Conservation (phyloP, 2,797 vertebrate genomes). For the Melanotaenia maccullochi region DNA sequence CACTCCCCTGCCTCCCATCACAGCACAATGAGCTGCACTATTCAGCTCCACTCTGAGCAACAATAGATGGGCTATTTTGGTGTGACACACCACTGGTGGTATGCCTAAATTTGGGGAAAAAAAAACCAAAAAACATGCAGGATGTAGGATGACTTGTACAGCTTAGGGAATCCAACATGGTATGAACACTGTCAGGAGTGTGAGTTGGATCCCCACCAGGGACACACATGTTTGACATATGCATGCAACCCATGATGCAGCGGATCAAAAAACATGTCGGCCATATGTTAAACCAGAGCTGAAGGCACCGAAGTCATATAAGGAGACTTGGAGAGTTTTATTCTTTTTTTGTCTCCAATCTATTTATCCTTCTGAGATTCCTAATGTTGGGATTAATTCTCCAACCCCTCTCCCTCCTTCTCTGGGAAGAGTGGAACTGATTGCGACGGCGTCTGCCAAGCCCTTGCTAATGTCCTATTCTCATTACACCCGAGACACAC, state of each 20-base stretch:
- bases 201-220: constrained; percentile 23
- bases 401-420: constrained; percentile 58
- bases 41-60: constrained; percentile 73
- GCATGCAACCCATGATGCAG: constrained; percentile 13
- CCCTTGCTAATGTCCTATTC: constrained; percentile 90
- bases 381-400: constrained; percentile 65
- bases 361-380: constrained; percentile 54
- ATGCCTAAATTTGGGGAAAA: constrained; percentile 63
- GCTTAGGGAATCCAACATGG: constrained; percentile 17
- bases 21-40: constrained; percentile 83
- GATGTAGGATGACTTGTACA: constrained; percentile 17
- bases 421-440: constrained; percentile 81
- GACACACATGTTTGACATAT: constrained; percentile 44
- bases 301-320: constrained; percentile 28
- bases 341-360: constrained; percentile 44
- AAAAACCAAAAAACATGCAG: constrained; percentile 23
- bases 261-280: constrained; percentile 38
- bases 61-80: constrained; percentile 82
- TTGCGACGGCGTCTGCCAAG: constrained; percentile 89
- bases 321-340: constrained; percentile 28
- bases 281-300: constrained; percentile 41
- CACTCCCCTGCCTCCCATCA: constrained; percentile 80
- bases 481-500: constrained; percentile 83
- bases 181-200: constrained; percentile 2
- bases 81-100: constrained; percentile 74